Percentiles rank a stretch among this genome's conserved stretches.
Conservation (phyloP, 2,888 invertebrate species). For the Scaptomyza tumidula region DNA sequence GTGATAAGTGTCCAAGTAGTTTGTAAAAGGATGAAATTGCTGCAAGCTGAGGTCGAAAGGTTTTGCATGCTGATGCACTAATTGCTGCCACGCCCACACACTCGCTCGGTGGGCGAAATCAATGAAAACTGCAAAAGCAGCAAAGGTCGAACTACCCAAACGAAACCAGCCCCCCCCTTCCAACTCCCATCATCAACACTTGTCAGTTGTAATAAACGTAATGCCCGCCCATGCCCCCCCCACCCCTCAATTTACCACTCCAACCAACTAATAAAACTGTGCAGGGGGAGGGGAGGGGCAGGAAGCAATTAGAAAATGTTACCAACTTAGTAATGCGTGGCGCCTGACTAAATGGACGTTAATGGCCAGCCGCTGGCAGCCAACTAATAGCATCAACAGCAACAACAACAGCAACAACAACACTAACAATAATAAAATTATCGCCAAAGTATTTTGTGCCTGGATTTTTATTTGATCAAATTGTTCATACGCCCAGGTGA, state of each 20-base stretch:
- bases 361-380: conserved; percentile 78
- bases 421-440: conserved; percentile 74
- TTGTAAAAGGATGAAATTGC: neutral
- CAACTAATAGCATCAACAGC: conserved; percentile 71
- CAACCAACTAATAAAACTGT: conserved; percentile 47
- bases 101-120: conserved; percentile 57
- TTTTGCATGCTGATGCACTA: conserved; percentile 65
- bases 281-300: conserved; percentile 24
- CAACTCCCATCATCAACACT: neutral
- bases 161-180: neutral
- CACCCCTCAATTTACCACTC: neutral
- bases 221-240: neutral
- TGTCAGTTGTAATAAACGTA: conserved; percentile 76
- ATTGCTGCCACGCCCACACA: conserved; percentile 63
- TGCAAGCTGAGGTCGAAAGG: conserved; percentile 52
- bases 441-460: conserved; percentile 44
- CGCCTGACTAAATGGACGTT: conserved; percentile 78
- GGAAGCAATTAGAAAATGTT: conserved; percentile 78
- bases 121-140: conserved; percentile 50
- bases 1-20: conserved; percentile 35
- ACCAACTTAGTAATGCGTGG: conserved; percentile 78
- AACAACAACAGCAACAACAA: conserved; percentile 26
- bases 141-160: conserved; percentile 35
- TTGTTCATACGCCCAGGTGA: conserved; percentile 77
- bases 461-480: conserved; percentile 47